Base-by-base conservation (phyloP, 2,113 vertebrate species). In the Panthera leo region DNA sequence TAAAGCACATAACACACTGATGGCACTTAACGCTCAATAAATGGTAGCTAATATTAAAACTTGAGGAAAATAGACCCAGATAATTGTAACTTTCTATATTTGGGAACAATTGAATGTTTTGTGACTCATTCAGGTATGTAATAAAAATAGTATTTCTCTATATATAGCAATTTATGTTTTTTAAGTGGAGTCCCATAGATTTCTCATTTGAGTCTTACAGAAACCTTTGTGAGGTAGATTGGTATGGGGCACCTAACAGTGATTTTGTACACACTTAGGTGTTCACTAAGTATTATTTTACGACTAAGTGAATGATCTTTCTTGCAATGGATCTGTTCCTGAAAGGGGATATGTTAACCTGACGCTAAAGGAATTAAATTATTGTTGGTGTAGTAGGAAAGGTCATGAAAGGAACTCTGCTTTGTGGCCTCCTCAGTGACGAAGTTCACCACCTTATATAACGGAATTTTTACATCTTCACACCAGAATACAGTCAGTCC, bases 91-190 rank as follows among this genome's bases (percentile, higher is more conserved):
- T 78, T 91, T 82, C 48, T 90, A 1, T 88, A 48, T 92, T 83
- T 89, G 76, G 93, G 58, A 61, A 76, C 8, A 80, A 6, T 68
- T 82, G 75, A 55, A 63, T 25, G 15, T 68, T 85, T 90, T 80
- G n/a, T 67, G 31, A 78, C 67, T 89, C 61, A 68, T 51, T 91
- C 29, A 67, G 58, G 67, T 79, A 55, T 39, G 16, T 75, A 42
- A 89, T 67, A 91, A 96, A 94, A 97, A 86, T 83, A 94, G 31
- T 25, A 19, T 92, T 79, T 73, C 71, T 73, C 13, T 85, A 5
- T 55, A 51, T 76, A 76, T 55, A 78, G n/a, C 29, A 79, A 21
- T 90, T 61, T 65, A 39, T 11, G n/a, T 97, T 88, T 67, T 92
- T 70, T 12, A 79, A 78, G 58, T 68, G 8, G n/a, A 67, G 18